Conservation (phyloP, 2,888 invertebrate species). For the Heliconius erato region DNA sequence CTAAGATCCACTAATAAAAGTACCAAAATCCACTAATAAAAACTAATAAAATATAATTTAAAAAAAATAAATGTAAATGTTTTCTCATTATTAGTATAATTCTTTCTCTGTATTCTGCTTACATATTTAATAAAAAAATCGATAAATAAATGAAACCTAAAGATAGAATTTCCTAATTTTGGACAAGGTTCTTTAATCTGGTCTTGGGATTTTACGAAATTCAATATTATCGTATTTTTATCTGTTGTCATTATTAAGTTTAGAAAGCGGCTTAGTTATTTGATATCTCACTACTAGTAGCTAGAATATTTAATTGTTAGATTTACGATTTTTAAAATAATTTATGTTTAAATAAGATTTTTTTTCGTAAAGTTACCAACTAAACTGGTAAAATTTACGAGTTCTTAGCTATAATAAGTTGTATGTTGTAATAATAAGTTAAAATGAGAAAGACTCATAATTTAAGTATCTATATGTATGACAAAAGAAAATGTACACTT, state of each 20-base stretch:
- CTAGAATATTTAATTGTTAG: neutral
- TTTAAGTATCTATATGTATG: too few relatives aligned
- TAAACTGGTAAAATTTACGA: too few relatives aligned
- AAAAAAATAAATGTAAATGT: too few relatives aligned
- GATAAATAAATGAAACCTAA: too few relatives aligned
- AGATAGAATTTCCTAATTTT: slow-evolving; percentile 2
- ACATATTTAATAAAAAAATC: neutral
- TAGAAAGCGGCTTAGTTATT: slow-evolving; percentile 39
- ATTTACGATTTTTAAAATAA: neutral
- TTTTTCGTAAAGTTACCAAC: neutral
- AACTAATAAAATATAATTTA: too few relatives aligned
- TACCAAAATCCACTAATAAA: neutral
- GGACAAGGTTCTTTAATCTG: slow-evolving; percentile 30
- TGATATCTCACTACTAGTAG: neutral
- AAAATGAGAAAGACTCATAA: too few relatives aligned
- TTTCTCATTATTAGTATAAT: too few relatives aligned
- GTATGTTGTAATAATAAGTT: too few relatives aligned
- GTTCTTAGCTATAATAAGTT: too few relatives aligned
- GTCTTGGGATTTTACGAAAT: slow-evolving; percentile 34
- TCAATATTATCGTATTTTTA: slow-evolving; percentile 36
- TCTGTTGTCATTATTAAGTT: slow-evolving; percentile 25
- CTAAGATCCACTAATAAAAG: neutral
- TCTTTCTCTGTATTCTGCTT: neutral
- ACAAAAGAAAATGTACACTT: too few relatives aligned
- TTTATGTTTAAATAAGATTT: neutral